Base-by-base conservation (phyloP, 2,888 invertebrate species). In the Charanyca ferruginea region DNA sequence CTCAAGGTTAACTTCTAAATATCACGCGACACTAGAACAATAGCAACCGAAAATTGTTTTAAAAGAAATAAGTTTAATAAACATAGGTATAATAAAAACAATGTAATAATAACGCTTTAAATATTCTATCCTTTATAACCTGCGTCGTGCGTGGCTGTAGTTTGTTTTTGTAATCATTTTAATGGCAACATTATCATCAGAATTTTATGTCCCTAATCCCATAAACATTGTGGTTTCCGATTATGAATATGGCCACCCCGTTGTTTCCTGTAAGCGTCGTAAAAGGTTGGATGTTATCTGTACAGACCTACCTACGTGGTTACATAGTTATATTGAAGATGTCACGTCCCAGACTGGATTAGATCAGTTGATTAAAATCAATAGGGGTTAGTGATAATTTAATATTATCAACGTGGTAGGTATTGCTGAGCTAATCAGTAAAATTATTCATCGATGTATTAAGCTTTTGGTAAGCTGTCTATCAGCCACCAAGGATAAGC, bases 231-330 rank as follows among this genome's bases (percentile, higher is more conserved):
- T 74, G 74, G 74, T 75, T 75, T 68, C 74, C 74, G 79, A 75
- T 79, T 79, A 75, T 79, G 75, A 74, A 68, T 68, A 79, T 79
- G 79, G 75, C 79, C 74, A 75, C 74, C 79, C 74, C 32, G 69
- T 79, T 62, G 75, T 79, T 75, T 75, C 74, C 74, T 75, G 60
- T 58, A 42, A 20, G 23, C 35, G 68, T 68, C 61, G 69, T 79
- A 74, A 79, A 73, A 74, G 42, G 18, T 45, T 74, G 41, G 35
- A 28, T 61, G 42, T 35, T 73, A 55, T 55, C 57, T 57, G 13
- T 8, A 68, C 35, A 22, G 28, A 47, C 32, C 16, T 22, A 69
- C 22, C 16, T 11, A 16, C 4, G 42, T 28, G 8, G 11, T 3
- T 25, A 11, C 18, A 1, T 59, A 9, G 25, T 16, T 23, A 1